Evolutionary conservation across 2,797 vertebrate species (phyloP).

Genomic region (Lutjanus argentimaculatus): DNA sequence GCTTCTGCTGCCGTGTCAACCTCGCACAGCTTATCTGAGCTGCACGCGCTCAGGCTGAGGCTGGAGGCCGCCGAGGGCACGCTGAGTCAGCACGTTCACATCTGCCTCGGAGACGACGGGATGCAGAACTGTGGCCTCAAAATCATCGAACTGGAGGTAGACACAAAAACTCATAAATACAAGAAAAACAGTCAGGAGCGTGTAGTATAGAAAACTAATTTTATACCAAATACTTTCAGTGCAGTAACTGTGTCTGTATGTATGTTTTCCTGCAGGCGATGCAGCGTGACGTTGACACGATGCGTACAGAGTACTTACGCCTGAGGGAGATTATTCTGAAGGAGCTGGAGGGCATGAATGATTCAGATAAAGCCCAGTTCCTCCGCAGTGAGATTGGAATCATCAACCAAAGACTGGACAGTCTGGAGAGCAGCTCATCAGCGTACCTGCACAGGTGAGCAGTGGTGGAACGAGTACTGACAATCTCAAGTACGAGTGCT

Average conservation of each 20-base stretch:
- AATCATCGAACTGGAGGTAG: conserved; percentile 92
- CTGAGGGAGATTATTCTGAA: conserved; percentile 87
- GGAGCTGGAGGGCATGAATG: conserved; percentile 87
- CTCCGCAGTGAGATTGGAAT: conserved; percentile 90
- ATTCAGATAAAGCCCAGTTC: conserved; percentile 92
- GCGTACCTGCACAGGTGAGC: conserved; percentile 91
- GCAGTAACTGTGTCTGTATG: background rate
- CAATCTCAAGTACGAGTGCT: too few species aligned
- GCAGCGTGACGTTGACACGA: conserved; percentile 88
- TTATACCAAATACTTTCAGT: background rate
- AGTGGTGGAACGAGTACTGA: too few species aligned
- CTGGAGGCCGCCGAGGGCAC: conserved; percentile 88
- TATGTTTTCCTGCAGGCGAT: conserved; percentile 82
- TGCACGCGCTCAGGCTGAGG: conserved; percentile 90
- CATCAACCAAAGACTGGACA: conserved; percentile 90
- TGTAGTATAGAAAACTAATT: background rate
- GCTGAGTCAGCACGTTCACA: conserved; percentile 88
- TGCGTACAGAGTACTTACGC: conserved; percentile 88
- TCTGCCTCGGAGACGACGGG: conserved; percentile 89
- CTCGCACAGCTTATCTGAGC: conserved; percentile 86
- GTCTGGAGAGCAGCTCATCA: conserved; percentile 89
- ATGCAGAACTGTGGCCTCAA: conserved; percentile 87
- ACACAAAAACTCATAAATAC: background rate
- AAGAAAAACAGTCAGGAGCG: background rate
- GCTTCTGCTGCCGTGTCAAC: background rate